Evolutionary conservation across 2,797 vertebrate species (phyloP), one percentile per base, ranked within the genome.

Genomic region (Choloepus didactylus): DNA sequence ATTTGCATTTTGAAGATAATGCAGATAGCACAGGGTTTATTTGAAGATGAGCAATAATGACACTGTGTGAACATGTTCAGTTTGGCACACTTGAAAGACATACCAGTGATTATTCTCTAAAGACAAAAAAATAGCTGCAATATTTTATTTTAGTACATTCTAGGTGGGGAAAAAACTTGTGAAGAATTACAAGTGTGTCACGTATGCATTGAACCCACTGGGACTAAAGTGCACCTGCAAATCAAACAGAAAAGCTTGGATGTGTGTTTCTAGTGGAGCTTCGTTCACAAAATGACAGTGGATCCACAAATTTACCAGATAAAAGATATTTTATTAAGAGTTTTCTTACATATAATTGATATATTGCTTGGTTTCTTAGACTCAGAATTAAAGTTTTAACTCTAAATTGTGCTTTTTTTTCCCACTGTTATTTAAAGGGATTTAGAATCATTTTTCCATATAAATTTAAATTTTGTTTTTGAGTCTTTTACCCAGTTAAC

Each of bases 61-160:
- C 87, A 38, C 4, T 91, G 64, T 87, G 21, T 83, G 75, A 96
- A 97, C 92, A 89, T 81, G 67, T 81, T 90, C 84, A 77, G 2
- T 90, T 91, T 96, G 76, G 82, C 86, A 89, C 11, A 79, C 19
- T 49, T 35, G 81, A 35, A 75, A 92, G 14, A 86, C 9, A 72
- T 46, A 44, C 31, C 31, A 27, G 8, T 95, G 51, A 77, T 84
- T 72, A 66, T 75, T 94, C 60, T 87, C 66, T 70, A 81, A 84
- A 81, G 49, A 64, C 19, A 51, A 62, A 88, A 94, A 82, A 31
- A 60, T 19, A 46, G 1, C 54, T 81, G 41, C 12, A 69, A 44
- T 73, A 41, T 76, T 92, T 94, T 87, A 54, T 92, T 90, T 23
- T 69, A 35, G 29, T 38, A 35, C 16, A 81, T 73, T 59, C 9